These are phyloP conservation scores for Amphilophus citrinellus DNA, from an alignment of 2,113 vertebrate species.

Conservation along the genomic window DNA sequence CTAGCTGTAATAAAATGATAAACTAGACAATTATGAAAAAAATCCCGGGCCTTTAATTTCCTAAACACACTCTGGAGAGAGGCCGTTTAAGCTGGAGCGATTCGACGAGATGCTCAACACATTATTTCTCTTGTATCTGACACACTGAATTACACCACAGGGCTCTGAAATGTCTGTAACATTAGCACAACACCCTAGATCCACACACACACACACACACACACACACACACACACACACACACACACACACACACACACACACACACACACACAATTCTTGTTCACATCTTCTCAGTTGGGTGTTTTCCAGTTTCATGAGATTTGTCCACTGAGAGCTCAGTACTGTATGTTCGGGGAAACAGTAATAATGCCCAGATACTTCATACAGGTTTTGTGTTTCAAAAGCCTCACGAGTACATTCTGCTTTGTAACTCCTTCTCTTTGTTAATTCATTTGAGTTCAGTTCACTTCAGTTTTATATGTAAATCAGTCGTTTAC, in stretches of 20 bases:
- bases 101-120: conserved; percentile 46
- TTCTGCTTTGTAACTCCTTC: no score
- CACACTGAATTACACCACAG: conserved; percentile 33
- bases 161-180: conserved; percentile 9
- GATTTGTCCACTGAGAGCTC: neutral
- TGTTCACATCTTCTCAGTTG: neutral
- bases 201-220: neutral
- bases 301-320: neutral
- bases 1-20: conserved; percentile 82
- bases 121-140: conserved; percentile 32
- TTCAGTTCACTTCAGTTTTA: no score
- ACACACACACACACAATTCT: neutral
- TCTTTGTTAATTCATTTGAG: no score
- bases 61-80: conserved; percentile 76
- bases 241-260: no score
- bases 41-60: conserved; percentile 68
- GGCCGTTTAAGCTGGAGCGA: conserved; percentile 41
- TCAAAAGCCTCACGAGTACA: neutral
- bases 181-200: neutral
- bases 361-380: neutral
- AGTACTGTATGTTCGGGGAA: neutral
- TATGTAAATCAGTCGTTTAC: neutral
- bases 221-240: no score
- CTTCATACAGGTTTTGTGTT: neutral
- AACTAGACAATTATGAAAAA: conserved; percentile 79